phyloP scores from a whole-genome alignment of 2,113 vertebrate genomes.

The Euleptes europaea region DNA sequence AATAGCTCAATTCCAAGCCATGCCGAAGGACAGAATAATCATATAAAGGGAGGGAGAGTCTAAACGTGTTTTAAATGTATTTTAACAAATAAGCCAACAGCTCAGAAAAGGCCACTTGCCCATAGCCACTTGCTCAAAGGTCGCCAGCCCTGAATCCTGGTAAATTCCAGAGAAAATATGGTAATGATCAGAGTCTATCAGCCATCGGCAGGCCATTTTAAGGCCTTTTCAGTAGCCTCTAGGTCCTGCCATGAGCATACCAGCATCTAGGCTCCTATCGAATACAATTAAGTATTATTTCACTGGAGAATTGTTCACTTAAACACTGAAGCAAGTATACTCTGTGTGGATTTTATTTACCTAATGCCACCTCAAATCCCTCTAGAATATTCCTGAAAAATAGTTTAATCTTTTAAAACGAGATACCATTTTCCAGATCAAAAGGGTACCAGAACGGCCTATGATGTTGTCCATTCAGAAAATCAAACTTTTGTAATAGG shows the following conservation, averaged over 20 bases:
- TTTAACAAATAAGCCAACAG: slow-evolving; percentile 38
- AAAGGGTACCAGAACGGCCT: slow-evolving; percentile 69
- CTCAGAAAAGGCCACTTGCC: slow-evolving; percentile 56
- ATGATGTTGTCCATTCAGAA: slow-evolving; percentile 70
- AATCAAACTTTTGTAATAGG: slow-evolving; percentile 71
- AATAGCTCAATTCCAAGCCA: slow-evolving; percentile 46
- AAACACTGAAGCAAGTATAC: slow-evolving; percentile 42
- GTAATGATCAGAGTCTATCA: no score
- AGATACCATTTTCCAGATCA: slow-evolving; percentile 66
- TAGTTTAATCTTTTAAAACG: slow-evolving; percentile 51
- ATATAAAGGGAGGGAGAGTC: slow-evolving; percentile 72
- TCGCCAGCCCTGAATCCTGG: no score
- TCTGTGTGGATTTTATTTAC: neutral
- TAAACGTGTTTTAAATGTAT: slow-evolving; percentile 60
- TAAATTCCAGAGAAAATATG: no score
- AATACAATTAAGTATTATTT: slow-evolving; percentile 52
- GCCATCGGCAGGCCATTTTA: no score
- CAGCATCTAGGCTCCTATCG: no score
- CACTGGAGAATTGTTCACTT: slow-evolving; percentile 60
- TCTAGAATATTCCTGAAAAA: neutral
- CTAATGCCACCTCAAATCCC: neutral
- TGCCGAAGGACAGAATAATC: slow-evolving; percentile 54
- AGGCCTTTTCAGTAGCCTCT: no score
- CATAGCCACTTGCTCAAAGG: no score
- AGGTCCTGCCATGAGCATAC: no score